Base-by-base conservation (phyloP, 2,113 vertebrate species). In the Brachyistius frenatus region DNA sequence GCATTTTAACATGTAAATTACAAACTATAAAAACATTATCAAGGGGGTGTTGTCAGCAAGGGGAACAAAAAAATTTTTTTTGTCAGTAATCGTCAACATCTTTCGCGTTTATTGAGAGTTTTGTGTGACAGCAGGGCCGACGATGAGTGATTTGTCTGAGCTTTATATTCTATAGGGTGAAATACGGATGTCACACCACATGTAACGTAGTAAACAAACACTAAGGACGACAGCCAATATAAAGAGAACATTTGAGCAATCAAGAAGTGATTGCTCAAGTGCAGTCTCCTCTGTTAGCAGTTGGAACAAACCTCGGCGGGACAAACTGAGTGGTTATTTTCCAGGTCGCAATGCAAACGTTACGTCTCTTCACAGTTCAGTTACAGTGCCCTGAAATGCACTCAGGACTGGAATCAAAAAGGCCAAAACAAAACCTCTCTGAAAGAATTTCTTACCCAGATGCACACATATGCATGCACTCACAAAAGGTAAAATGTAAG, bases 401-500 rank as follows among this genome's bases (percentile, higher is more conserved):
- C 14, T n/a, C 2, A 16, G 39, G 44, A 61, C 41, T 33, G 10
- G 57, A 74, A 85, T 1, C 6, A 39, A 55, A 44, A 50, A 44
- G 15, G 2, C 5, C n/a, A n/a, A n/a, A 65, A 15, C 10, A 53
- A 58, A 5, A 10, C 5, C 11, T 4, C 53, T 9, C 1, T 37
- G 23, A 39, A 75, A 57, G 49, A 64, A 39, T 69, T 62, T 61
- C 46, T 71, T 41, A 62, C 49, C 11, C 82, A 63, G 55, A 76
- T 70, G 41, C 60, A 61, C 46, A 81, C 44, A 72, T 13, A 73
- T 46, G 62, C 72, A 84, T 53, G 64, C 39, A 36, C 49, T 55
- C 64, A 83, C 79, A 83, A 67, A 84, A 47, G 53, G 16, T 54
- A 2, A 73, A 57, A 50, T 62, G 49, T 30, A 73, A 31, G 49